These are phyloP conservation scores for Anguilla pacifica DNA, from an alignment of 2,797 vertebrate species.

Conservation along the genomic window DNA sequence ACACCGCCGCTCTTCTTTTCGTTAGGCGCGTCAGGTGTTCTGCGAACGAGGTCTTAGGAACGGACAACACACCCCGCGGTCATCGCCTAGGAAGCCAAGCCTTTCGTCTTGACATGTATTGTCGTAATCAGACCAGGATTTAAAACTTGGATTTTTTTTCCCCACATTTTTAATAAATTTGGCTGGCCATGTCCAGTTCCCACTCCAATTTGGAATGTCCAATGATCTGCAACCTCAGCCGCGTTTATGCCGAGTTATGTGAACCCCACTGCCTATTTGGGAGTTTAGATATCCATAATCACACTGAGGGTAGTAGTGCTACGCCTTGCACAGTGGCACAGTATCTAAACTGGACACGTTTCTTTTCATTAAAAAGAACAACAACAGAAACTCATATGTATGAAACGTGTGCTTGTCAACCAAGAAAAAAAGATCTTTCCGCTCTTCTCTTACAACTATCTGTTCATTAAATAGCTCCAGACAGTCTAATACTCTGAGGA, in stretches of 20 bases:
- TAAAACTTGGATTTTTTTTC: neutral
- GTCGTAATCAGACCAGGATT: neutral
- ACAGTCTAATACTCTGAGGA: slow-evolving; percentile 61
- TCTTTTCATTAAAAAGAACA: slow-evolving; percentile 48
- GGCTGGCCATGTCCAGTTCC: neutral
- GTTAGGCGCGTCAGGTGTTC: neutral
- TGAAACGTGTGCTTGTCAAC: slow-evolving; percentile 49
- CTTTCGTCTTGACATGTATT: neutral
- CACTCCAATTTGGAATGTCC: slow-evolving; percentile 33
- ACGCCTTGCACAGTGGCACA: slow-evolving; percentile 65
- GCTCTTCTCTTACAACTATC: slow-evolving; percentile 60
- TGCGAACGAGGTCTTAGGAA: neutral
- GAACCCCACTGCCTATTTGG: too few species aligned
- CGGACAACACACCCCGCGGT: neutral
- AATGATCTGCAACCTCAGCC: too few species aligned
- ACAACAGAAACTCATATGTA: slow-evolving; percentile 47
- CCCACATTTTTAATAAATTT: neutral
- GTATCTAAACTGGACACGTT: slow-evolving; percentile 70
- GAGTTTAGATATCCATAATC: slow-evolving; percentile 44
- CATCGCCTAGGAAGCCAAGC: neutral
- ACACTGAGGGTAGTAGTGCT: slow-evolving; percentile 50
- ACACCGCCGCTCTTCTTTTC: too few species aligned
- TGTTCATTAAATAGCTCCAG: slow-evolving; percentile 56
- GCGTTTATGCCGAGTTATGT: too few species aligned
- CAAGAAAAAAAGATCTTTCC: slow-evolving; percentile 18